Conservation (phyloP, 2,113 vertebrate genomes). For the Clarias gariepinus region DNA sequence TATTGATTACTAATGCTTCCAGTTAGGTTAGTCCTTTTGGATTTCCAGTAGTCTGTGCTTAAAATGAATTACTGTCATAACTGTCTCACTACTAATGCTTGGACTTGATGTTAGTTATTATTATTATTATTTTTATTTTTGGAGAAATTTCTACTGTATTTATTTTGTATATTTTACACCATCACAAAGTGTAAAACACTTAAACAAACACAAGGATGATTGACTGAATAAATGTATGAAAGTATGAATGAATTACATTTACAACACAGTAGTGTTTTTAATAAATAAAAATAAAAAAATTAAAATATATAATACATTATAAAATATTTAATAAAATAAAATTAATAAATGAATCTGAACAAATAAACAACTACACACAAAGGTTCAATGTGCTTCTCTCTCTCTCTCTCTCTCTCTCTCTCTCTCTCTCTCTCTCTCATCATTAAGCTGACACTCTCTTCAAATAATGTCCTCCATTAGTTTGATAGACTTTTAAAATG, state of each 20-base stretch:
- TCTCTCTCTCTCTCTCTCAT: neutral
- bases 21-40: neutral
- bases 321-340: too few species aligned
- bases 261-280: too few species aligned
- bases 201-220: neutral
- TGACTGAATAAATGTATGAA: too few species aligned
- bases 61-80: neutral
- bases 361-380: neutral
- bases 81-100: neutral
- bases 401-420: neutral
- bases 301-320: too few species aligned
- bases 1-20: too few species aligned
- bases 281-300: too few species aligned
- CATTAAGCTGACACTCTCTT: neutral
- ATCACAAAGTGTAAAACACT: neutral
- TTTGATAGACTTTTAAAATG: slow-evolving; percentile 5
- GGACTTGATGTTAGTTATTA: neutral
- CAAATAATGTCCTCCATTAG: slow-evolving; percentile 12
- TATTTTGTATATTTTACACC: neutral
- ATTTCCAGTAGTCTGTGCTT: neutral
- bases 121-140: neutral
- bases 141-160: neutral
- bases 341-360: neutral
- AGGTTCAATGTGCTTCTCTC: neutral
- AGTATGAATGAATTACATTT: too few species aligned